A percentile compares a stretch with the other conserved stretches of the same genome.
These are phyloP conservation scores for Fregata magnificens DNA, from an alignment of 2,113 vertebrate genomes.

Conservation along the genomic window DNA sequence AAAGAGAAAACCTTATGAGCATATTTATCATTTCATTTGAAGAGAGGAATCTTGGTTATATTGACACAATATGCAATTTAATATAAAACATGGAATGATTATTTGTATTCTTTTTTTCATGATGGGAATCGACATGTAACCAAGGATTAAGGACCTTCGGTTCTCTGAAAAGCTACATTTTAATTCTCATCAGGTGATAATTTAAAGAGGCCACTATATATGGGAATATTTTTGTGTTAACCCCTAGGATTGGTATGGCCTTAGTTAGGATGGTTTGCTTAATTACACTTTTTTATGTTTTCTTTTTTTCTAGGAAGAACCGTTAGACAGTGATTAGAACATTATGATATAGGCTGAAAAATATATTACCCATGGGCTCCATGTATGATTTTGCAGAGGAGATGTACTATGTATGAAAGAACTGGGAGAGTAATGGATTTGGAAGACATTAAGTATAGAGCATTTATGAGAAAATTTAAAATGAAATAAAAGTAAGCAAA, in stretches of 20 bases:
- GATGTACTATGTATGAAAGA: background rate
- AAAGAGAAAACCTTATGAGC: background rate
- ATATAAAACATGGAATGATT: background rate
- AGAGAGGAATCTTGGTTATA: background rate
- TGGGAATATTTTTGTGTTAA: background rate
- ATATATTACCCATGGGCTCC: background rate
- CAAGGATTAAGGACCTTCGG: background rate
- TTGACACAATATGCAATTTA: background rate
- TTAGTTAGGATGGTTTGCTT: background rate
- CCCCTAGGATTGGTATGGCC: background rate
- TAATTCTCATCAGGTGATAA: background rate
- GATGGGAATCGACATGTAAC: background rate
- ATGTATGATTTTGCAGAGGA: background rate
- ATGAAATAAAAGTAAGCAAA: background rate
- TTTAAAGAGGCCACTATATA: background rate
- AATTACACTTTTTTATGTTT: conserved; percentile 1
- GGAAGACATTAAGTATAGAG: background rate
- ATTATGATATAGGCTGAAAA: background rate
- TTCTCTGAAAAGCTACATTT: conserved; percentile 8
- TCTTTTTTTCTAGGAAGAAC: background rate
- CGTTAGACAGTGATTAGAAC: conserved; percentile 27
- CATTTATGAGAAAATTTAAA: conserved; percentile 6
- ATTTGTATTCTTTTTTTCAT: background rate
- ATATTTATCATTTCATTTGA: conserved; percentile 24
- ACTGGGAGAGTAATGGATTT: background rate